These are phyloP conservation scores for Acrossocheilus fasciatus DNA, from an alignment of 2,797 vertebrate genomes.

Conservation along the genomic window DNA sequence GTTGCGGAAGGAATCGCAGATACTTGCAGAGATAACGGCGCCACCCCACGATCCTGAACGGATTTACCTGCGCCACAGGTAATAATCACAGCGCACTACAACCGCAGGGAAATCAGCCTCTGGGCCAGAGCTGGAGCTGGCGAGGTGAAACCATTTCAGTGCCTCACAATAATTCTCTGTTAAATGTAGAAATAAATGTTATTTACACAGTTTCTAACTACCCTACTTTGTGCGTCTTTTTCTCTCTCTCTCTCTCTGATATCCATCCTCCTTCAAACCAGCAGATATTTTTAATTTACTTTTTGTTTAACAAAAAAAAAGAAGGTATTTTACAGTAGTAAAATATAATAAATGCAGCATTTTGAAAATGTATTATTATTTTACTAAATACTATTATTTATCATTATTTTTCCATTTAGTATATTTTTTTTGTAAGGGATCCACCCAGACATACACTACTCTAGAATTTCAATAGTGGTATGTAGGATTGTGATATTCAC, in stretches of 20 bases:
- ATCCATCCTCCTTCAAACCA: neutral
- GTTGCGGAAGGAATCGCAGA: conserved; percentile 69
- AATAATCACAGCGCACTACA: conserved; percentile 25
- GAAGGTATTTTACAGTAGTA: neutral
- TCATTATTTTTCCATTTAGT: neutral
- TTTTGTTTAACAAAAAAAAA: neutral
- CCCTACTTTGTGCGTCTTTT: neutral
- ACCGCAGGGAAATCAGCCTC: neutral
- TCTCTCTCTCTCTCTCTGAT: neutral
- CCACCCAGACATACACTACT: neutral
- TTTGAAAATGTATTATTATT: neutral
- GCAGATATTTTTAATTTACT: too few species aligned
- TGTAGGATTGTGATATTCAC: neutral
- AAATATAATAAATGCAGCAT: neutral
- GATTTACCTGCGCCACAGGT: conserved; percentile 37
- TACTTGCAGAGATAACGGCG: conserved; percentile 56
- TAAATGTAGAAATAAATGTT: neutral
- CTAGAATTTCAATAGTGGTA: neutral
- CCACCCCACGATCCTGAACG: conserved; percentile 51
- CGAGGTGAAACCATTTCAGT: neutral
- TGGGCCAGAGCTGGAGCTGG: neutral
- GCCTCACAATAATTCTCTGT: neutral
- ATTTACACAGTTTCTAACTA: neutral
- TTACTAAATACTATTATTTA: neutral
- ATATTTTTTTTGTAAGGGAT: neutral